Evolutionary conservation across 2,888 invertebrate genomes (phyloP), one percentile per base, ranked within the genome.

Genomic region (Hypomecis punctinalis): DNA sequence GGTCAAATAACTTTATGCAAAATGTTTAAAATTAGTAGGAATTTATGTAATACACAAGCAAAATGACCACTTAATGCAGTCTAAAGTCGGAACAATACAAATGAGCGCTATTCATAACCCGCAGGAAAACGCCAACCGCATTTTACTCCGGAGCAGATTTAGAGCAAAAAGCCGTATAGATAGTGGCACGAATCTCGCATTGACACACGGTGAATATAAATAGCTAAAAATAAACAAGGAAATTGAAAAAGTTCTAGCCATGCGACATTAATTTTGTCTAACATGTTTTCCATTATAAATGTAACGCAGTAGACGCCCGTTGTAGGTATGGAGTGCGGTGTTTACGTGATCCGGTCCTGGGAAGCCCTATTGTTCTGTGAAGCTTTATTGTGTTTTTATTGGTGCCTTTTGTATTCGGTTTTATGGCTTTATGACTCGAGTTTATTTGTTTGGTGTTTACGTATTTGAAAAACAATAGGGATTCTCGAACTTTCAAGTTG

Each of bases 71-170:
- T 45, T 43, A 36, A 55, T 47, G 52, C 52, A 53, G 52, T 60
- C 52, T 33, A n/a, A 35, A 40, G 6, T 8, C 39, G 13, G 5
- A 9, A 10, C 53, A 5, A 35, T 37, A 56, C 33, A 45, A 46
- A 46, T 45, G 52, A 52, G 39, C 39, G 52, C 46, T 2, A 60
- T 60, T 60, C 60, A 60, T 60, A 52, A 52, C 52, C 52, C 9
- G 49, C 49, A 46, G 43, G 43, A 48, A 42, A 35, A 33, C 6
- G 42, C 42, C 42, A 58, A 45, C 45, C 45, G 37, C 51, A 45
- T 9, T 40, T 37, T 37, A 46, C 23, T 45, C 33, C 13, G 13
- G 39, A 39, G 10, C n/a, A 40, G 56, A 48, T 37, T 13, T 39
- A 46, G 37, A 46, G 33, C n/a, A 9, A 39, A 56, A 37, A 46